Percentiles rank a stretch among this genome's conserved stretches.
Conservation (phyloP, 2,113 vertebrate genomes). For the Pangasianodon gigas region DNA sequence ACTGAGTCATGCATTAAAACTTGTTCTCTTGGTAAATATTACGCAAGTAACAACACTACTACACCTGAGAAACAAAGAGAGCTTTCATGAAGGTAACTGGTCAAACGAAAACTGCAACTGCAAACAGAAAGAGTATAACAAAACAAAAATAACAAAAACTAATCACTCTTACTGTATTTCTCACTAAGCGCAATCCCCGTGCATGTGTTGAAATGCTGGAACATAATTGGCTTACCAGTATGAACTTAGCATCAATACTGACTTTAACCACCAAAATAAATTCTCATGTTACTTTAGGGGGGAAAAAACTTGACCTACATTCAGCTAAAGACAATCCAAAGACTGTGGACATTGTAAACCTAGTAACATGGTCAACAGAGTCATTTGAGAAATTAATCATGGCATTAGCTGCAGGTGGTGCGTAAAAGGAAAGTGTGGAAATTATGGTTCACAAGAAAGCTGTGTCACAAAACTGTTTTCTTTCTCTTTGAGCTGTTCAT, state of each 20-base stretch:
- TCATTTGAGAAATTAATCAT: neutral
- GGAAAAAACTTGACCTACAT: neutral
- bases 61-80: neutral
- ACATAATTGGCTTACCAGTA: neutral
- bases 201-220: neutral
- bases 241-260: neutral
- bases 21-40: slow-evolving; percentile 25
- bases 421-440: neutral
- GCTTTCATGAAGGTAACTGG: neutral
- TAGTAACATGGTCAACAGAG: neutral
- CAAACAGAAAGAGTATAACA: neutral
- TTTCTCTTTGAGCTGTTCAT: neutral
- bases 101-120: neutral
- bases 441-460: neutral
- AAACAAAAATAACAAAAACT: neutral
- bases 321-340: neutral
- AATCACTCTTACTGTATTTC: neutral
- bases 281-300: too few species aligned
- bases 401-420: neutral
- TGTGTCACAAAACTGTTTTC: neutral
- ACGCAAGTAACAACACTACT: neutral
- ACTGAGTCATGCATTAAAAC: neutral
- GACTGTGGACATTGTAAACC: neutral
- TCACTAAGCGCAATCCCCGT: too few species aligned
- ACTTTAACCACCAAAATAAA: neutral